Evolutionary conservation across 2,113 vertebrate species (phyloP).

Genomic region (Peromyscus californicus): DNA sequence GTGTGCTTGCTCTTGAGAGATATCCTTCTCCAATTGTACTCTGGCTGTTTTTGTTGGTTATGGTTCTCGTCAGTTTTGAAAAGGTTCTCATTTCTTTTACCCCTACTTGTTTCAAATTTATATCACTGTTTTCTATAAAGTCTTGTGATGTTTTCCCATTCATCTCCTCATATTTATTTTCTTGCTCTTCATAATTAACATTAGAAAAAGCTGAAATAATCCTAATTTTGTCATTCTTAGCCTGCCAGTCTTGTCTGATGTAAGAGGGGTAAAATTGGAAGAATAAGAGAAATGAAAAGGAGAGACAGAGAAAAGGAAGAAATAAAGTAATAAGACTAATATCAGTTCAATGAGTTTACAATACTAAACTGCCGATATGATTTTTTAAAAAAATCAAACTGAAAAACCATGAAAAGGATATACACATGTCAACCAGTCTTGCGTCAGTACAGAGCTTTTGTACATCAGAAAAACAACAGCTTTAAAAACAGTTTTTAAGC

Average conservation of each 20-base stretch:
- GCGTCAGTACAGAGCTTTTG: slow-evolving; percentile 38
- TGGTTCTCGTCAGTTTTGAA: slow-evolving; percentile 60
- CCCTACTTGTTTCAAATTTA: slow-evolving; percentile 89
- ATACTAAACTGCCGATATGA: slow-evolving; percentile 49
- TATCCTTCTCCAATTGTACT: slow-evolving; percentile 71
- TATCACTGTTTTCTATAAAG: slow-evolving; percentile 90
- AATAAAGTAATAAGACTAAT: slow-evolving; percentile 77
- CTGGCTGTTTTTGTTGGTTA: slow-evolving; percentile 27
- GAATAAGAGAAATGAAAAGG: slow-evolving; percentile 74
- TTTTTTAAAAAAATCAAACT: neutral
- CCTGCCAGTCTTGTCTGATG: slow-evolving; percentile 88
- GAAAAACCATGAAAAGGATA: slow-evolving; percentile 55
- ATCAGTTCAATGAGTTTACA: slow-evolving; percentile 65
- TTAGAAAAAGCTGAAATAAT: slow-evolving; percentile 93
- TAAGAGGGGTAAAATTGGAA: slow-evolving; percentile 79
- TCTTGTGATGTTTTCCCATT: slow-evolving; percentile 89
- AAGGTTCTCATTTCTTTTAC: slow-evolving; percentile 74
- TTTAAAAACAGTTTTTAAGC: slow-evolving; percentile 18
- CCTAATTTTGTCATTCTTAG: slow-evolving; percentile 92
- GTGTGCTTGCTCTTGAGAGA: slow-evolving; percentile 67
- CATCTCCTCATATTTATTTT: slow-evolving; percentile 89
- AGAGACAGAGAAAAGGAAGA: slow-evolving; percentile 80
- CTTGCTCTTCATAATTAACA: slow-evolving; percentile 91
- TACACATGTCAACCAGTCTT: slow-evolving; percentile 35
- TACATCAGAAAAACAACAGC: slow-evolving; percentile 60